Conservation (phyloP, 2,888 invertebrate genomes). For the Baccha elongata region DNA sequence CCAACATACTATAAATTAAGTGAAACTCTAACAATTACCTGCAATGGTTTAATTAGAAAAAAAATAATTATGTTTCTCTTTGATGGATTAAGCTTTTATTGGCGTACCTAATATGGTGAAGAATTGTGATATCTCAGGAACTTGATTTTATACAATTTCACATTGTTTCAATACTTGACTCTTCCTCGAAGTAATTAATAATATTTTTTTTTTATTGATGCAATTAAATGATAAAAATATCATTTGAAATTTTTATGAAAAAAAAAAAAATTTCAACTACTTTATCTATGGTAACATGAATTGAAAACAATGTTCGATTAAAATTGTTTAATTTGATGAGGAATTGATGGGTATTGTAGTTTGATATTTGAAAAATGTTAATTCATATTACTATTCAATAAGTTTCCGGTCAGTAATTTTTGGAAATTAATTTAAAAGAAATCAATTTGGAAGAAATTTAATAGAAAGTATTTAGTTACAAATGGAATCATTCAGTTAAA, state of each 20-base stretch:
- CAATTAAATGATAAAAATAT: conserved; percentile 15
- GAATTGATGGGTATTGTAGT: background rate
- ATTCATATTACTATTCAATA: too few relatives aligned
- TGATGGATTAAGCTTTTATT: conserved; percentile 15
- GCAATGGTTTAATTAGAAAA: conserved; percentile 42
- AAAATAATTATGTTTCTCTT: conserved; percentile 18
- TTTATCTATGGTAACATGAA: conserved; percentile 3
- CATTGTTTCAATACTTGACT: conserved; percentile 6
- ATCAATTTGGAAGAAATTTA: too few relatives aligned
- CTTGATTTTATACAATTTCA: background rate
- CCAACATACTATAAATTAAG: conserved; percentile 30
- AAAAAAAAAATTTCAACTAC: conserved; percentile 15
- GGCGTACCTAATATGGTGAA: background rate
- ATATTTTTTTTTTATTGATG: conserved; percentile 6
- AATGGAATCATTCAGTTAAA: too few relatives aligned
- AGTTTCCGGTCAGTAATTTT: too few relatives aligned
- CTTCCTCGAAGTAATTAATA: conserved; percentile 1
- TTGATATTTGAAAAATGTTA: too few relatives aligned
- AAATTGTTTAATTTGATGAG: conserved; percentile 2
- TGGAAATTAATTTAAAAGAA: too few relatives aligned
- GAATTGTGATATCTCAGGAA: background rate
- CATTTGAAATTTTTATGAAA: background rate
- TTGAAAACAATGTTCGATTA: background rate
- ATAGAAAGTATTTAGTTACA: too few relatives aligned
- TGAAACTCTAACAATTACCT: conserved; percentile 46